A percentile compares a stretch with the other conserved stretches of the same genome.
These are phyloP conservation scores for Phyllostomus hastatus DNA, from an alignment of 2,113 vertebrate genomes.

Conservation along the genomic window DNA sequence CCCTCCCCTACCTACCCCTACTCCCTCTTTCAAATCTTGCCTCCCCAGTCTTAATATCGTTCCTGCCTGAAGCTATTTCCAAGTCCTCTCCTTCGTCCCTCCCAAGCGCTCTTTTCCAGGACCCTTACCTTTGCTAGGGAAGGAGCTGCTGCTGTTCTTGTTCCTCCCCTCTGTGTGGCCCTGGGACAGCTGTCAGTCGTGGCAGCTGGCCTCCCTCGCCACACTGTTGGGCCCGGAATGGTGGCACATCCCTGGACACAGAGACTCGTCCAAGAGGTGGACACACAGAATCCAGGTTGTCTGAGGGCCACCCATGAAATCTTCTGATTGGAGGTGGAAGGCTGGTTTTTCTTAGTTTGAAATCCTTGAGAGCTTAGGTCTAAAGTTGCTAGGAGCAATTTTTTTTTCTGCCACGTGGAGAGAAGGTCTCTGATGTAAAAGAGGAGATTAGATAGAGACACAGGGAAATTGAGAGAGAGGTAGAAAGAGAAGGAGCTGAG, in stretches of 20 bases:
- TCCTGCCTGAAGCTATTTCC: too few species aligned
- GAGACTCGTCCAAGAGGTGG: not conserved
- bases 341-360: slow-evolving; percentile 27
- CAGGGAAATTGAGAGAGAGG: not conserved
- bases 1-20: too few species aligned
- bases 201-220: not conserved
- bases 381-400: slow-evolving; percentile 52
- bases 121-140: too few species aligned
- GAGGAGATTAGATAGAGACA: slow-evolving; percentile 36
- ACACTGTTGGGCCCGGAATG: not conserved
- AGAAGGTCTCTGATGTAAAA: slow-evolving; percentile 43
- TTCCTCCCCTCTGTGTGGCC: not conserved
- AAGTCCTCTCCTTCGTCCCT: too few species aligned
- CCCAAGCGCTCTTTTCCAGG: too few species aligned
- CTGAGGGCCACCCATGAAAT: not conserved
- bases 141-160: not conserved
- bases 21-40: too few species aligned
- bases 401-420: slow-evolving; percentile 8
- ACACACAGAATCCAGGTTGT: not conserved
- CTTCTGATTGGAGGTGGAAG: not conserved
- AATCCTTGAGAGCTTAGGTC: slow-evolving; percentile 23
- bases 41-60: too few species aligned
- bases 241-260: not conserved
- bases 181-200: not conserved
- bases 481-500: not conserved